phyloP scores from a whole-genome alignment of 1,140 invertebrate genomes.

The Magallana angulata region DNA sequence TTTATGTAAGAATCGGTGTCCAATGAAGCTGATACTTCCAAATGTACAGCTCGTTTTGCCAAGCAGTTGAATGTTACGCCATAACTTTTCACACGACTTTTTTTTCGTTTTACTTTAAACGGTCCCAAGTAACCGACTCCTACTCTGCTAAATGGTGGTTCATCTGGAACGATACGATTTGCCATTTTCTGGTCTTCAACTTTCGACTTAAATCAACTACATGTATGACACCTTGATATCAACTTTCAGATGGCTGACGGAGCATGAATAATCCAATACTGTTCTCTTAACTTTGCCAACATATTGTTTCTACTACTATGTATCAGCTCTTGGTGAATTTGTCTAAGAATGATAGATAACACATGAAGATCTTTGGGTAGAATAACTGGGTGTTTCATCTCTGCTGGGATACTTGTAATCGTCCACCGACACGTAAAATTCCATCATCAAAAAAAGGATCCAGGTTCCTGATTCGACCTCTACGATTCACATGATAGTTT shows the following conservation, averaged over 20 bases:
- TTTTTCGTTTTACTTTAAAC: slow-evolving; percentile 56
- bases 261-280: slow-evolving; percentile 55
- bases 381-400: no score
- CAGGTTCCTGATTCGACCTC: no score
- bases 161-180: slow-evolving; percentile 44
- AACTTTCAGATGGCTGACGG: slow-evolving; percentile 32
- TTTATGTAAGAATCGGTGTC: slow-evolving; percentile 57
- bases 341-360: no score
- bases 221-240: slow-evolving; percentile 33
- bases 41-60: slow-evolving; percentile 57
- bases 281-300: slow-evolving; percentile 35
- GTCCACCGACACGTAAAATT: no score
- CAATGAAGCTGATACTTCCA: slow-evolving; percentile 60
- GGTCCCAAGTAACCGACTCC: slow-evolving; percentile 71
- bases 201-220: background rate
- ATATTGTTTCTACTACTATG: no score
- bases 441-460: no score
- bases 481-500: no score
- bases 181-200: slow-evolving; percentile 56
- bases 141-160: slow-evolving; percentile 63
- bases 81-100: slow-evolving; percentile 60
- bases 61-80: slow-evolving; percentile 67
- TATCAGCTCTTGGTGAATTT: no score
- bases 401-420: no score
- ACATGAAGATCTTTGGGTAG: no score